Conservation (phyloP, 2,797 vertebrate genomes). For the Malurus splendens region DNA sequence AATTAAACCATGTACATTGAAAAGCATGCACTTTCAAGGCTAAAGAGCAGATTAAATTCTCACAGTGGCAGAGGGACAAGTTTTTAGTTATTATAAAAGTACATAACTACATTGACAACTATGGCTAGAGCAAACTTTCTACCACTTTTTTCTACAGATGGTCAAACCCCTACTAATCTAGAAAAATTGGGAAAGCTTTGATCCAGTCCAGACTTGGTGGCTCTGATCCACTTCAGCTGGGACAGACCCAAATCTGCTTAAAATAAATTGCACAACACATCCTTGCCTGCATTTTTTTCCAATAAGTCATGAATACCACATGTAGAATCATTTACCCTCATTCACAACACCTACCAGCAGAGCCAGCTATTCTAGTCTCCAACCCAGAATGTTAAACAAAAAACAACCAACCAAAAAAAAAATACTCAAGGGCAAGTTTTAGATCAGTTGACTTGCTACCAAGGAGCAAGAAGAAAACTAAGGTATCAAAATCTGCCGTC, state of each 20-base stretch:
- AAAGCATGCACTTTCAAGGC: neutral
- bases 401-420: neutral
- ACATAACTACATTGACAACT: neutral
- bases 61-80: neutral
- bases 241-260: neutral
- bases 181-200: slow-evolving; percentile 19
- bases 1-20: neutral
- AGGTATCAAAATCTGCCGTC: neutral
- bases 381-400: neutral
- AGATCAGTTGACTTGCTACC: neutral
- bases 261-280: slow-evolving; percentile 34
- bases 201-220: slow-evolving; percentile 19
- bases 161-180: neutral
- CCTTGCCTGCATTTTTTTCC: slow-evolving; percentile 1
- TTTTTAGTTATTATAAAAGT: neutral
- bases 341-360: neutral
- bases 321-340: neutral
- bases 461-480: neutral
- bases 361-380: neutral
- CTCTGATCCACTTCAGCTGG: slow-evolving; percentile 13
- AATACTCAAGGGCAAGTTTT: neutral
- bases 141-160: neutral
- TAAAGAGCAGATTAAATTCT: neutral
- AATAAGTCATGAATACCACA: slow-evolving; percentile 1
- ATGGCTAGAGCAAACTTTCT: neutral